phyloP scores from a whole-genome alignment of 2,888 invertebrate species.

The Chymomyza procnemis region DNA sequence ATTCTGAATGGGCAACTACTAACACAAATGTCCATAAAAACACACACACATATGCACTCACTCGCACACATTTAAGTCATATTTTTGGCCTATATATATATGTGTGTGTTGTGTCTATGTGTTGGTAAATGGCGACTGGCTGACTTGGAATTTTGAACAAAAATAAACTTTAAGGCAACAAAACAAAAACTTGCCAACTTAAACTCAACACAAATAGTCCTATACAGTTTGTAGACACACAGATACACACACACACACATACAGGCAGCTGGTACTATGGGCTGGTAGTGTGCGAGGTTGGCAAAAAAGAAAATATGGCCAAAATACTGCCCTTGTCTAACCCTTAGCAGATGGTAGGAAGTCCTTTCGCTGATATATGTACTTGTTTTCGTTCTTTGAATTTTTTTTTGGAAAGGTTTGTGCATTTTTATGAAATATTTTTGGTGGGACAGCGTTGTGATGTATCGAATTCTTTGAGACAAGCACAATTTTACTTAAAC shows the following conservation, averaged over 20 bases:
- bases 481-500: too few species aligned
- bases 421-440: not conserved
- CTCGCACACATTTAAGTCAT: not conserved
- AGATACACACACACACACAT: slow-evolving; percentile 8
- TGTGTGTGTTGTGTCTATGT: slow-evolving; percentile 5
- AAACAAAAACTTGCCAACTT: slow-evolving; percentile 49
- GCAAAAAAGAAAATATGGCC: not conserved
- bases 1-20: slow-evolving; percentile 14
- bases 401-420: not conserved
- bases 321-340: not conserved
- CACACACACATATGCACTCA: not conserved
- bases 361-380: not conserved
- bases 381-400: not conserved
- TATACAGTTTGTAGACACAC: too few species aligned
- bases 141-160: slow-evolving; percentile 53
- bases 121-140: slow-evolving; percentile 51
- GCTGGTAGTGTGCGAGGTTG: slow-evolving; percentile 16
- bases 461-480: too few species aligned
- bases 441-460: not conserved
- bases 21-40: not conserved
- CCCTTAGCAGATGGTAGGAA: not conserved
- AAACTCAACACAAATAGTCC: slow-evolving; percentile 33
- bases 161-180: slow-evolving; percentile 30
- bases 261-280: slow-evolving; percentile 33
- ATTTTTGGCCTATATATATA: not conserved